Conservation (phyloP, 2,888 invertebrate species). For the Apeira syringaria region DNA sequence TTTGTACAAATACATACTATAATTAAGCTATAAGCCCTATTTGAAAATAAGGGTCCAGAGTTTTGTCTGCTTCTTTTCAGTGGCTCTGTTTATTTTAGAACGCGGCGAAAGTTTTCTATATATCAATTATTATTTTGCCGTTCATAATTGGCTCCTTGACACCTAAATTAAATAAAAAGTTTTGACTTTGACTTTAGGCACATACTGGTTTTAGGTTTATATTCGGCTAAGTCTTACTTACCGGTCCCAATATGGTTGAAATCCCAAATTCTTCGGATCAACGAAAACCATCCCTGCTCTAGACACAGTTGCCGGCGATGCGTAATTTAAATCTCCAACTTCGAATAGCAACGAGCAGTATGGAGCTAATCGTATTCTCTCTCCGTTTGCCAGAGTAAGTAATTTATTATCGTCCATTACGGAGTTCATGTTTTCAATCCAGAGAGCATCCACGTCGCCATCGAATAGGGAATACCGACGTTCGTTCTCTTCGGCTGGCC, state of each 20-base stretch:
- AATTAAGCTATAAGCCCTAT: too few relatives aligned
- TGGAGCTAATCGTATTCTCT: constrained; percentile 91
- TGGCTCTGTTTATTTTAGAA: too few relatives aligned
- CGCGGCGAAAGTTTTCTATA: too few relatives aligned
- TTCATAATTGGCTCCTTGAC: too few relatives aligned
- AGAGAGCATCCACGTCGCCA: constrained; percentile 96
- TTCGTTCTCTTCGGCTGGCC: constrained; percentile 88
- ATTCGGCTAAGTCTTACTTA: too few relatives aligned
- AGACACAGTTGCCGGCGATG: constrained; percentile 96
- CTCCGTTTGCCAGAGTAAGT: constrained; percentile 95
- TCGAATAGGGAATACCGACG: constrained; percentile 94
- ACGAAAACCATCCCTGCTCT: constrained; percentile 97
- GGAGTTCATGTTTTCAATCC: constrained; percentile 99
- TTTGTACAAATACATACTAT: too few relatives aligned
- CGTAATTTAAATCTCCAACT: constrained; percentile 94
- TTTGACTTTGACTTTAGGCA: too few relatives aligned
- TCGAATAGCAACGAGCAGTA: constrained; percentile 94
- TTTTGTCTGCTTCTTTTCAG: too few relatives aligned
- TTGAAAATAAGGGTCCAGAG: too few relatives aligned
- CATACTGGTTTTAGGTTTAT: too few relatives aligned
- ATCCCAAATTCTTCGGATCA: constrained; percentile 95
- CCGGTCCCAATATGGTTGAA: constrained; percentile 92
- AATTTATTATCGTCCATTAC: constrained; percentile 98
- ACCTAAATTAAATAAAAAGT: too few relatives aligned
- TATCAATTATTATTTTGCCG: too few relatives aligned